These are phyloP conservation scores for Geodia barretti DNA, from an alignment of 37 sponge, comb jelly and placozoan species.

Conservation along the genomic window DNA sequence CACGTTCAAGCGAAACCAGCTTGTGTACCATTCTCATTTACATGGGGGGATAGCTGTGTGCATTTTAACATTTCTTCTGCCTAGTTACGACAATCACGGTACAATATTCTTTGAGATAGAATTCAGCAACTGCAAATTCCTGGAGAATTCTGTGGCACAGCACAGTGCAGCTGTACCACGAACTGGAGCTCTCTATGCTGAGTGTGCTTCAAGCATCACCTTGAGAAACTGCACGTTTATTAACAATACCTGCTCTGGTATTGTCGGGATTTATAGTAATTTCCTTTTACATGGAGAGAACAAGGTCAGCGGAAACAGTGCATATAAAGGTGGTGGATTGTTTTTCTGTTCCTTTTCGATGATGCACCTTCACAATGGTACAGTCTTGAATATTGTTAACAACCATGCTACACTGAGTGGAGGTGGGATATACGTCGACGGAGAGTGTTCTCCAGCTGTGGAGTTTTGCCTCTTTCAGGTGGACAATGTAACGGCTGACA, in stretches of 20 bases:
- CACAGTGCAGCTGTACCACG: too few relatives aligned
- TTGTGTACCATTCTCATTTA: too few relatives aligned
- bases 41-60: too few relatives aligned
- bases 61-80: too few relatives aligned
- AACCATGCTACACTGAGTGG: neutral
- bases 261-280: neutral
- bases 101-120: too few relatives aligned
- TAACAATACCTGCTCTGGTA: neutral
- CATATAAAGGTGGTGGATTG: neutral
- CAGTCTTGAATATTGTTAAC: neutral
- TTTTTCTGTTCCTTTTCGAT: neutral
- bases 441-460: neutral
- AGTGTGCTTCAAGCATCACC: neutral
- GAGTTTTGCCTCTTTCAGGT: neutral
- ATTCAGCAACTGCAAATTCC: too few relatives aligned
- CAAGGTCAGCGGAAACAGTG: neutral
- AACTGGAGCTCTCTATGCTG: neutral
- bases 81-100: too few relatives aligned
- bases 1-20: too few relatives aligned
- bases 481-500: neutral
- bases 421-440: neutral
- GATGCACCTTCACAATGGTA: neutral
- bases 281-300: neutral
- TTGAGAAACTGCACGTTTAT: neutral
- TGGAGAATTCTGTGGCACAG: too few relatives aligned